phyloP scores from a whole-genome alignment of 2,797 vertebrate genomes.

The Tinamus major region DNA sequence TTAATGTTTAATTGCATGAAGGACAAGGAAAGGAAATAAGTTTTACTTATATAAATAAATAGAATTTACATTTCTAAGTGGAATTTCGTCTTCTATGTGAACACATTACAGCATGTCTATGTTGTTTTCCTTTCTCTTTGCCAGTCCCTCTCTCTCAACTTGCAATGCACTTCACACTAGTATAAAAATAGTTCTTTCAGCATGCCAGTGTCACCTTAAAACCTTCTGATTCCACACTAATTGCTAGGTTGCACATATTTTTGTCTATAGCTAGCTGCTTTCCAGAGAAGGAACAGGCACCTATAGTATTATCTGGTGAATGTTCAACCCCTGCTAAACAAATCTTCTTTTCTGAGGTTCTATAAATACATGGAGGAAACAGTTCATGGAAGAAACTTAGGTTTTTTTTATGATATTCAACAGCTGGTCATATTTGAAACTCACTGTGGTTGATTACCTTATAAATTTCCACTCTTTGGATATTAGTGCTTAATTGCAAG shows the following conservation, averaged over 20 bases:
- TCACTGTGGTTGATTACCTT: constrained; percentile 54
- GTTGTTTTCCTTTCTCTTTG: background rate
- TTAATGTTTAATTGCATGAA: background rate
- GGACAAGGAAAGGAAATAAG: background rate
- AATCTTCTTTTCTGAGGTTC: background rate
- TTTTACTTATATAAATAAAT: background rate
- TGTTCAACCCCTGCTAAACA: background rate
- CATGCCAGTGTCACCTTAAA: background rate
- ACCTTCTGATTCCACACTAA: background rate
- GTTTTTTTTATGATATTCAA: background rate
- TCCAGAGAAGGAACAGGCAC: background rate
- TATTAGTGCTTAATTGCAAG: constrained; percentile 63
- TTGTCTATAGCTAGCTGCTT: background rate
- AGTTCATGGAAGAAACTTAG: background rate
- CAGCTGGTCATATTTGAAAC: background rate
- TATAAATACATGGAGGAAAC: background rate
- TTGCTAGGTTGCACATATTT: background rate
- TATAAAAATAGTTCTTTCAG: background rate
- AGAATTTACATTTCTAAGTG: background rate
- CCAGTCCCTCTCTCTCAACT: background rate
- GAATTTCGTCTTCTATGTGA: background rate
- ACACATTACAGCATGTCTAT: background rate
- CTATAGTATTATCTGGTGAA: background rate
- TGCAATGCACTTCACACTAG: background rate
- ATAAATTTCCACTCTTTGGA: constrained; percentile 30